Evolutionary conservation across 1,140 invertebrate species (phyloP).

Genomic region (Drosophila pachea): DNA sequence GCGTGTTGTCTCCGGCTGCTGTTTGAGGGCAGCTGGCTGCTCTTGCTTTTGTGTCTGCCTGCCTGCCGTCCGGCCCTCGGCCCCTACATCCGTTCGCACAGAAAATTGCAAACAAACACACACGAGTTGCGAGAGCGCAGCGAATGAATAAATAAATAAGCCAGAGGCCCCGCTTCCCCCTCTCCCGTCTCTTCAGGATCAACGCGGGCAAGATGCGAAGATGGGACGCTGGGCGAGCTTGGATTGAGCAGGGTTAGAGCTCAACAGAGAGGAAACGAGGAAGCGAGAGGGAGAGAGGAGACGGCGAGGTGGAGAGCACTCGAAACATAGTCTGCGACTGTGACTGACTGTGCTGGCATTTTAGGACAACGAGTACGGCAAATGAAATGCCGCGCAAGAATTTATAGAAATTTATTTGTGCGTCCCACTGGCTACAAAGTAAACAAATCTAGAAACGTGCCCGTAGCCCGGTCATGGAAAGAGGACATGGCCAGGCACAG

Average conservation of each 20-base stretch:
- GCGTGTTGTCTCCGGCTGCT: conserved; percentile 48
- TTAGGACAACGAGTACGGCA: conserved; percentile 62
- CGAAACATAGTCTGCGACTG: conserved; percentile 30
- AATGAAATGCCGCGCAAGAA: conserved; percentile 76
- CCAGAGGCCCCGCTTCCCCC: conserved; percentile 33
- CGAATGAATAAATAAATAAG: conserved; percentile 77
- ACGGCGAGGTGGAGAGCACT: conserved; percentile 11
- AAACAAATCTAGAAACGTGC: conserved; percentile 73
- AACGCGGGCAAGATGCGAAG: too few relatives aligned
- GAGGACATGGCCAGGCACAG: conserved; percentile 26
- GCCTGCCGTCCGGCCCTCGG: conserved; percentile 44
- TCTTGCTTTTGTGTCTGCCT: conserved; percentile 41
- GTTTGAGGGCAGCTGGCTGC: conserved; percentile 29
- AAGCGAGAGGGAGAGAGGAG: too few relatives aligned
- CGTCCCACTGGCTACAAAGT: conserved; percentile 60
- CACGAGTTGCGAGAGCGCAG: conserved; percentile 52
- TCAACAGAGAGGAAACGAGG: too few relatives aligned
- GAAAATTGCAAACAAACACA: conserved; percentile 73
- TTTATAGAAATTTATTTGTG: conserved; percentile 77
- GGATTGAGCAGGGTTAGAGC: too few relatives aligned
- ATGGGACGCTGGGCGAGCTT: too few relatives aligned
- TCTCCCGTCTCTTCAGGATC: not conserved
- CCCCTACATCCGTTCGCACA: conserved; percentile 69
- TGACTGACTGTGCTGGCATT: conserved; percentile 68
- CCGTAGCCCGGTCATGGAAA: conserved; percentile 44